Conservation (phyloP, 2,797 vertebrate species). For the Cephalopachus bancanus region DNA sequence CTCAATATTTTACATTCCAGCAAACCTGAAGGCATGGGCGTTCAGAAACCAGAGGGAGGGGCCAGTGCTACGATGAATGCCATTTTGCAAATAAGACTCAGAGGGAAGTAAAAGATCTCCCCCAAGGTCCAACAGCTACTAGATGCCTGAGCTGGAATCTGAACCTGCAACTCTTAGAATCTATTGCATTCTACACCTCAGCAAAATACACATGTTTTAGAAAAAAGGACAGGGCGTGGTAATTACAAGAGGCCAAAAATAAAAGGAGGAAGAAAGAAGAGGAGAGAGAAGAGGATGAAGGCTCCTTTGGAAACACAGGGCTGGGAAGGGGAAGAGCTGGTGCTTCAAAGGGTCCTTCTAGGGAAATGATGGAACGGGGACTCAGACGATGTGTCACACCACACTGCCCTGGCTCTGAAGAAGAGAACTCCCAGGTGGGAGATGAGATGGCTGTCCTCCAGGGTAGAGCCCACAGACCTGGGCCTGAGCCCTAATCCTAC, state of each 20-base stretch:
- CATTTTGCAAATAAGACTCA: too few relatives aligned
- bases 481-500: background rate
- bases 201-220: background rate
- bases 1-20: background rate
- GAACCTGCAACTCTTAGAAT: background rate
- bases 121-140: background rate
- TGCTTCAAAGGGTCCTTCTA: too few relatives aligned
- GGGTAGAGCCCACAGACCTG: background rate
- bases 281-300: background rate
- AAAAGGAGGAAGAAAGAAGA: too few relatives aligned
- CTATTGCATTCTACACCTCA: too few relatives aligned
- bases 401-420: background rate
- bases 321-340: background rate
- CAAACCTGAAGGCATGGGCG: fast-evolving
- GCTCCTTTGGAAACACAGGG: too few relatives aligned
- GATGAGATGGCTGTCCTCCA: fast-evolving
- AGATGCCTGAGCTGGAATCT: background rate
- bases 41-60: background rate
- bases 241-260: background rate
- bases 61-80: fast-evolving
- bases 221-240: background rate
- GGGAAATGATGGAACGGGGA: background rate
- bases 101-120: background rate
- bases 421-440: background rate
- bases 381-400: too few relatives aligned